A percentile compares a stretch with the other conserved stretches of the same genome.
Conservation (phyloP, 2,113 vertebrate species). For the Thunnus thynnus region DNA sequence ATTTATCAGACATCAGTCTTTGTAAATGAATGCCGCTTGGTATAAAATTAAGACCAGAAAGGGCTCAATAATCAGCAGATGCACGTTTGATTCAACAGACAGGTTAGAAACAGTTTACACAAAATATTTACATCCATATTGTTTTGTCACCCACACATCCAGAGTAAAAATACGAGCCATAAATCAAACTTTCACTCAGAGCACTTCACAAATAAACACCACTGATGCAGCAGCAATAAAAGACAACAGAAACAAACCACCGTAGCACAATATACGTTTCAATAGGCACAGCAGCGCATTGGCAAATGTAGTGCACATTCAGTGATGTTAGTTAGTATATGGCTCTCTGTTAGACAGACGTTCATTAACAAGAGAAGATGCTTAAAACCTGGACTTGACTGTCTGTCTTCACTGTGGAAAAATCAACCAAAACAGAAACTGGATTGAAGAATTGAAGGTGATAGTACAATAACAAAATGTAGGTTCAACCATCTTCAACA, state of each 20-base stretch:
- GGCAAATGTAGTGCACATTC: conserved; percentile 52
- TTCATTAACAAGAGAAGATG: background rate
- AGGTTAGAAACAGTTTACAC: conserved; percentile 38
- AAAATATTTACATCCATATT: conserved; percentile 46
- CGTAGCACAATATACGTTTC: conserved; percentile 31
- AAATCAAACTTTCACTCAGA: background rate
- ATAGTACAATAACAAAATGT: background rate
- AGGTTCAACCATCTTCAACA: background rate
- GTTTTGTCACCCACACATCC: background rate
- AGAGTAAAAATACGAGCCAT: conserved; percentile 23
- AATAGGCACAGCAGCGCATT: conserved; percentile 61
- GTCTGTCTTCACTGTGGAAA: background rate
- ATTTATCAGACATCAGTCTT: background rate
- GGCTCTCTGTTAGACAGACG: conserved; percentile 23
- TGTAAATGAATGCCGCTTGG: background rate
- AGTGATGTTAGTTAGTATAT: conserved; percentile 23
- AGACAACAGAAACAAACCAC: conserved; percentile 28
- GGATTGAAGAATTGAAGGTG: background rate
- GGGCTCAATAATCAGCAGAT: background rate
- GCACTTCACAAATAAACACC: conserved; percentile 40
- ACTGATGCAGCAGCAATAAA: conserved; percentile 52
- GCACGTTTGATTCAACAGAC: conserved; percentile 11
- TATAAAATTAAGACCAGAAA: background rate
- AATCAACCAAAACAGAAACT: background rate
- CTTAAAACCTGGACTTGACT: background rate